phyloP scores from a whole-genome alignment of 2,113 vertebrate genomes.

The mouse (Mus musculus) region GRCm39 chr4:92755001-92755500 shows the following conservation, averaged over 20 bases:
- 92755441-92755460: background rate
- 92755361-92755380: background rate
- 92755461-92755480: background rate
- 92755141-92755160: background rate
- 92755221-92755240: background rate
- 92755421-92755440: background rate
- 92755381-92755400: background rate
- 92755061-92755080: background rate
- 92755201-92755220: no score
- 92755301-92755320: background rate
- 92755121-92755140: background rate
- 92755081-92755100: no score
- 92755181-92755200: background rate
- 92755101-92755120: no score
- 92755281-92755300: background rate
- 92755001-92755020: background rate
- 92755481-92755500: background rate
- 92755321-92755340: background rate
- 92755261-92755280: background rate
- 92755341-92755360: slow-evolving; percentile 3
- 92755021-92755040: background rate
- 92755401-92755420: background rate
- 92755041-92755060: no score
- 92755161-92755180: background rate
- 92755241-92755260: background rate